Evolutionary conservation across 2,888 invertebrate species (phyloP).

Genomic region (Eilema griseolum): DNA sequence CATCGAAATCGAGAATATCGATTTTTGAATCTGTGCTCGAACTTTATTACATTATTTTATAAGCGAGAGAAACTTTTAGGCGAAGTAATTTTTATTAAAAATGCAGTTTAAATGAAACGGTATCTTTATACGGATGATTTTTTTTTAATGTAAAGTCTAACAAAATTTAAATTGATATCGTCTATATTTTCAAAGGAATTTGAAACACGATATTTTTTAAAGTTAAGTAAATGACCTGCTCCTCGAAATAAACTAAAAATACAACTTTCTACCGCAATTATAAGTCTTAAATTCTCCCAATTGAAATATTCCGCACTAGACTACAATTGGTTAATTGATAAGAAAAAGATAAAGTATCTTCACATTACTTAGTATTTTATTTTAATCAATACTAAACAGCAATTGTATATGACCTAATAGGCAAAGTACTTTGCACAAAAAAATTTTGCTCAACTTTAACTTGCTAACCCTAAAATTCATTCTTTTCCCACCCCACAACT

Average conservation of each 20-base stretch:
- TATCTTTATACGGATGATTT: background rate
- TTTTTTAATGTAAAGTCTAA: background rate
- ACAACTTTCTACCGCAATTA: too few relatives aligned
- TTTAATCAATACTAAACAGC: too few relatives aligned
- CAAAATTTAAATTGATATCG: background rate
- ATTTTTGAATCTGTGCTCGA: background rate
- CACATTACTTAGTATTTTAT: too few relatives aligned
- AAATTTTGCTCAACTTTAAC: background rate
- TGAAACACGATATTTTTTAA: too few relatives aligned
- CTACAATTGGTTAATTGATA: too few relatives aligned
- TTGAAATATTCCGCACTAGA: too few relatives aligned
- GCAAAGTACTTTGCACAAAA: background rate
- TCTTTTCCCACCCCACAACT: constrained; percentile 13
- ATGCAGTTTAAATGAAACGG: background rate
- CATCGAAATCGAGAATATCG: constrained; percentile 1
- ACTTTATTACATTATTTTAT: constrained; percentile 9
- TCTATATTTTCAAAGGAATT: background rate
- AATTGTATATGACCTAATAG: too few relatives aligned
- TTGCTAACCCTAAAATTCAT: constrained; percentile 37
- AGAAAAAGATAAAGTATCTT: too few relatives aligned
- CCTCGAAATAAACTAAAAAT: too few relatives aligned
- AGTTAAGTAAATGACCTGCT: too few relatives aligned
- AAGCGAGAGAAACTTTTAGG: background rate
- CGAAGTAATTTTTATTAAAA: background rate
- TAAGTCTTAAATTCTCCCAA: too few relatives aligned